Base-by-base conservation (phyloP, 2,888 invertebrate species). In the Gryllus longicercus region DNA sequence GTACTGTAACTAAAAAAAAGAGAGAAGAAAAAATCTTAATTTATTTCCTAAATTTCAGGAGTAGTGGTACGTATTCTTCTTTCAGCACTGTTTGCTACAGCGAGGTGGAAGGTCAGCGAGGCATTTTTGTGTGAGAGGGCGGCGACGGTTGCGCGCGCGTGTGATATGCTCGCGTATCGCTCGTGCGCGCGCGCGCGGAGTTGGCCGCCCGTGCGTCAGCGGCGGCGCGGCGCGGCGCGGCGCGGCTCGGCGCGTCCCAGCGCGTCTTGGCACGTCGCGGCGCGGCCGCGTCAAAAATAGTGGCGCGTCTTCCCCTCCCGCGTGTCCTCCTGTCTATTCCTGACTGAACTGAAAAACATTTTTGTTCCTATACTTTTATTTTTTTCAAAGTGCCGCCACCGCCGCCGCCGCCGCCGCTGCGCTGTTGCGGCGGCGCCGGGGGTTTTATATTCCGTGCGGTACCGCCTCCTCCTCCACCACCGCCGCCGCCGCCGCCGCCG, bases 231-330 rank as follows among this genome's bases (percentile, higher is more conserved):
- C 63, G 49, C 77, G 12, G 77, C 38, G n/a, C n/a, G n/a, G 77
- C 50, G 14, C 50, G 77, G 18, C 77, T n/a, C 50, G 50, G 5
- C 38, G 4, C 63, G 63, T 63, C 63, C 77, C 50, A n/a, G 50
- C 50, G 77, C 63, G 74, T 81, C 81, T 81, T 81, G 81, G 81
- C 81, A 81, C 80, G 78, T 79, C 75, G 16, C 82, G 83, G 83
- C 82, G 83, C 82, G 82, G 82, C 83, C 84, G 85, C 86, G 86
- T 87, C 87, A 87, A 86, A 88, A 88, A 87, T 87, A 87, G 87
- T 87, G 87, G 86, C 86, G 86, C 86, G 86, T 78, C 78, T 77
- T 77, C 78, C 80, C 21, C 51, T 78, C 25, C 23, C 74, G 21
- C 78, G 12, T 76, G 78, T 63, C 75, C 79, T 77, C 74, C 80